A percentile compares a stretch with the other conserved stretches of the same genome.
Conservation (phyloP, 2,888 invertebrate species). For the Vandiemenella viatica region DNA sequence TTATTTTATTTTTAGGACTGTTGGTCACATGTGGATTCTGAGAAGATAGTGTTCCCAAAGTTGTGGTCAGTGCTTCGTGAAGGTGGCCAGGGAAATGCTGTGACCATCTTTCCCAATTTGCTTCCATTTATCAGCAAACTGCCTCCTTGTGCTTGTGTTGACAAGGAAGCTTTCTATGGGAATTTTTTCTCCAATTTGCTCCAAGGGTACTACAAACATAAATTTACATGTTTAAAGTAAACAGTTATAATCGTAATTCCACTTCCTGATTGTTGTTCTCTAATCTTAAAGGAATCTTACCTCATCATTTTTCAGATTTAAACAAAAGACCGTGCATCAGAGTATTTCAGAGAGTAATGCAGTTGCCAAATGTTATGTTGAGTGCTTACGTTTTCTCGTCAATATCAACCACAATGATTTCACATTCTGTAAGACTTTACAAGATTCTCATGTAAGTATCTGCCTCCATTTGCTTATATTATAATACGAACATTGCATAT, state of each 20-base stretch:
- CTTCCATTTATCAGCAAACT: slow-evolving; percentile 60
- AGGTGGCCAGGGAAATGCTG: slow-evolving; percentile 65
- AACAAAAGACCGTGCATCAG: slow-evolving; percentile 38
- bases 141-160: slow-evolving; percentile 33
- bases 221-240: not conserved
- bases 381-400: slow-evolving; percentile 53
- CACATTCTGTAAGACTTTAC: slow-evolving; percentile 29
- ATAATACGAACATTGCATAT: no score
- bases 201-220: slow-evolving; percentile 40
- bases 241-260: not conserved
- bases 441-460: slow-evolving; percentile 23
- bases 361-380: slow-evolving; percentile 51
- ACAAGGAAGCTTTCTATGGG: slow-evolving; percentile 37
- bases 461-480: no score
- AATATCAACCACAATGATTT: slow-evolving; percentile 33
- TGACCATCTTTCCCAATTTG: slow-evolving; percentile 53
- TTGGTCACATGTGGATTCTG: slow-evolving; percentile 44
- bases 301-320: slow-evolving; percentile 34
- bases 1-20: not conserved
- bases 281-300: not conserved
- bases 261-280: not conserved
- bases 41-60: slow-evolving; percentile 57
- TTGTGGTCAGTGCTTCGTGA: slow-evolving; percentile 47
- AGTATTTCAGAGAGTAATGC: slow-evolving; percentile 53
- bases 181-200: slow-evolving; percentile 55